These are phyloP conservation scores for Morpho deidamia DNA, from an alignment of 2,888 invertebrate genomes.

Conservation along the genomic window DNA sequence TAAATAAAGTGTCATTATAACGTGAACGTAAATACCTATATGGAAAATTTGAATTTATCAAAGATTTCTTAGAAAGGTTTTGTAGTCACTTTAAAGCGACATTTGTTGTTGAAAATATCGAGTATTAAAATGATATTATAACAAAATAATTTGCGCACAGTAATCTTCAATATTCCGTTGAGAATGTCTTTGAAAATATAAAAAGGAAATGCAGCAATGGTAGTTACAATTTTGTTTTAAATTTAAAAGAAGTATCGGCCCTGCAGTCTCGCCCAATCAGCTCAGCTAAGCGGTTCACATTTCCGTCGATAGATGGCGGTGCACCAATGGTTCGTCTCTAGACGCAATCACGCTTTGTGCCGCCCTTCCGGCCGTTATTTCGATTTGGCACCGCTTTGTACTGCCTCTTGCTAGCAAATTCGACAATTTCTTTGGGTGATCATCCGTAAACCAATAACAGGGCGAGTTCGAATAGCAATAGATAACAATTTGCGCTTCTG, in stretches of 20 bases:
- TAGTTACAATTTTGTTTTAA: too few species aligned
- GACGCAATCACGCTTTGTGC: conserved; percentile 54
- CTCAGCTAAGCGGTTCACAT: conserved; percentile 60
- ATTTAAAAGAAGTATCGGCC: too few species aligned
- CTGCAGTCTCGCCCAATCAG: conserved; percentile 21
- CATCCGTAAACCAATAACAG: conserved; percentile 61
- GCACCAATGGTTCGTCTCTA: conserved; percentile 42
- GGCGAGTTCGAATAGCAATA: conserved; percentile 29
- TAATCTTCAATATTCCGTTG: too few species aligned
- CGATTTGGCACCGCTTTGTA: conserved; percentile 40
- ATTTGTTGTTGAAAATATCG: too few species aligned
- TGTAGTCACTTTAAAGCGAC: too few species aligned
- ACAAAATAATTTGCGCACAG: too few species aligned
- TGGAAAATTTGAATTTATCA: too few species aligned
- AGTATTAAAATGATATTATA: neutral
- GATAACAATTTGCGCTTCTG: neutral
- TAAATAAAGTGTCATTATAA: too few species aligned
- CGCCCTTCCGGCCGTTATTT: conserved; percentile 51
- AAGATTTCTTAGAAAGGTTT: too few species aligned
- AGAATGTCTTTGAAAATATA: too few species aligned
- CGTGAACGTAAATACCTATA: too few species aligned
- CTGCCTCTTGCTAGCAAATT: conserved; percentile 33
- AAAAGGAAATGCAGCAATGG: too few species aligned
- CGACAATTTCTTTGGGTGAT: conserved; percentile 56
- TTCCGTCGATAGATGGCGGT: conserved; percentile 68